Conservation (phyloP, 2,113 vertebrate species). For the Chiloscyllium plagiosum region DNA sequence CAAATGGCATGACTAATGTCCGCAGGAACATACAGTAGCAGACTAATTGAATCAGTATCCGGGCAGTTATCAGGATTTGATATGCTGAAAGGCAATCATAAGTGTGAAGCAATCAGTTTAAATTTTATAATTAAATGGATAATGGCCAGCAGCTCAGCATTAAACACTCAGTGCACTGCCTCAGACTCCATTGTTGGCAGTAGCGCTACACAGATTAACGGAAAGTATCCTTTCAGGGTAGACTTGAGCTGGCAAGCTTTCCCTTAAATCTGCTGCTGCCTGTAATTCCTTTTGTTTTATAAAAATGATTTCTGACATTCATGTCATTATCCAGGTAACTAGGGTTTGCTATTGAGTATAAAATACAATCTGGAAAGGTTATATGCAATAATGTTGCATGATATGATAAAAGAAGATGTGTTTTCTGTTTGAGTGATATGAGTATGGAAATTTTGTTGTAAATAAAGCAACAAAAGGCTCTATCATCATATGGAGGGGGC, state of each 20-base stretch:
- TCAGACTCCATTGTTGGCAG: slow-evolving; percentile 15
- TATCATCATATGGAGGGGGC: neutral
- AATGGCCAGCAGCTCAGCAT: neutral
- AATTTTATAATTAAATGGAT: slow-evolving; percentile 15
- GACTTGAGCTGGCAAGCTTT: neutral
- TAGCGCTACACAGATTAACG: neutral
- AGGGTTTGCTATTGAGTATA: neutral
- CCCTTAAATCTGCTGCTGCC: neutral
- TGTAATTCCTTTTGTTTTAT: neutral
- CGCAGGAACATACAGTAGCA: neutral
- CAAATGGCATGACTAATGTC: neutral
- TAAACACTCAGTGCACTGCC: neutral
- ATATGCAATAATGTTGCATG: neutral
- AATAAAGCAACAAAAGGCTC: neutral
- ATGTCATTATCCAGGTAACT: neutral
- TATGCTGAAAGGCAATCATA: slow-evolving; percentile 27
- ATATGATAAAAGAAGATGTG: neutral
- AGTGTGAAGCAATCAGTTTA: slow-evolving; percentile 27
- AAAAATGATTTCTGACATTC: neutral
- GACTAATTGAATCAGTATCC: slow-evolving; percentile 5
- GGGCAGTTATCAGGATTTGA: slow-evolving; percentile 22
- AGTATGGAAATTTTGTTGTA: neutral
- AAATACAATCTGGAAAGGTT: neutral
- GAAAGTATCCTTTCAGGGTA: neutral
- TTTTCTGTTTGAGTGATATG: neutral